A percentile compares a stretch with the other conserved stretches of the same genome.
These are phyloP conservation scores for Aurelia aurita DNA, from an alignment of 30 jellyfish, hydroid and myxozoan genomes.

Conservation along the genomic window DNA sequence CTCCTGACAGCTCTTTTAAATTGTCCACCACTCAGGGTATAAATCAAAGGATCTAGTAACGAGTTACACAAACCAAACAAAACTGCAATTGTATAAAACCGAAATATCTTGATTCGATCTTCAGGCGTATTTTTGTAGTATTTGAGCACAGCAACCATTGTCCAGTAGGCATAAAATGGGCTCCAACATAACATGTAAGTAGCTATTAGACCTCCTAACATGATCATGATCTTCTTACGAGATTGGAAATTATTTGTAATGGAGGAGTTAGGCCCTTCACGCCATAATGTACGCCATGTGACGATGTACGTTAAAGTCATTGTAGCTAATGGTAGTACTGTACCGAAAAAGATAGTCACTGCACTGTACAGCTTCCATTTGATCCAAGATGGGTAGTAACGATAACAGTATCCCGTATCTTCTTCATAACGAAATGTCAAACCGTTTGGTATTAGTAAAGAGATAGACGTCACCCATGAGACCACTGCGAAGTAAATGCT, in stretches of 20 bases:
- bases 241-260: background rate
- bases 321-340: conserved; percentile 35
- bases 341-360: conserved; percentile 27
- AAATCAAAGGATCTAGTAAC: conserved; percentile 63
- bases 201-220: conserved; percentile 58
- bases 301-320: conserved; percentile 57
- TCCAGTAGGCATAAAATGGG: conserved; percentile 72
- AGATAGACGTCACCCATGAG: conserved; percentile 49
- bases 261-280: background rate
- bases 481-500: conserved; percentile 24
- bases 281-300: conserved; percentile 54
- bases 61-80: conserved; percentile 63
- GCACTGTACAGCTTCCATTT: conserved; percentile 49
- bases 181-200: conserved; percentile 58
- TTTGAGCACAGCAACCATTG: conserved; percentile 12
- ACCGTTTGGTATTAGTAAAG: conserved; percentile 45
- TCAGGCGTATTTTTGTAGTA: conserved; percentile 30
- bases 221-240: conserved; percentile 61
- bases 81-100: conserved; percentile 49
- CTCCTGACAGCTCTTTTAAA: conserved; percentile 34
- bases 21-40: conserved; percentile 71
- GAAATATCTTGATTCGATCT: conserved; percentile 31
- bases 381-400: conserved; percentile 48
- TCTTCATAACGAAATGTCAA: conserved; percentile 44
- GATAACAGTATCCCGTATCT: conserved; percentile 66